Base-by-base conservation (phyloP, 2,888 invertebrate genomes). In the Cyclophora punctaria region DNA sequence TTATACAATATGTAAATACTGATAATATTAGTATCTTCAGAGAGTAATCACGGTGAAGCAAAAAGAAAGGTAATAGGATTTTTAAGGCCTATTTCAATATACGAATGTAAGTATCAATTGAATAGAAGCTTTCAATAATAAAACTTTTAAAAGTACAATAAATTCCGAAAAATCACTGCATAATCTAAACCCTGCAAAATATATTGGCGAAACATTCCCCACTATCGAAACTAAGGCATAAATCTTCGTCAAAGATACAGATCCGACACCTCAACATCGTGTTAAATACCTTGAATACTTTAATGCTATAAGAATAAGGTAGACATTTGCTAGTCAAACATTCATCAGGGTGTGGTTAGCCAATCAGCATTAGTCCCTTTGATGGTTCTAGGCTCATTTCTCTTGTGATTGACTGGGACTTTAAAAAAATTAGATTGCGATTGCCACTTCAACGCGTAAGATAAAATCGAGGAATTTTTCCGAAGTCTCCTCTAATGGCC, bases 281-380 rank as follows among this genome's bases (percentile, higher is more conserved):
- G 20, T 20, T 20, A 20, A 20, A 20, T 20, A 20, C 20, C 5
- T 37, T 4, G 4, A 37, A 52, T 51, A 65, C 74, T 59, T 55
- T 66, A 70, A 7, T 0, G 0, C 2, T 0, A 46, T 43, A 2
- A 7, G 1, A 20, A 56, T 70, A 73, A 58, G 62, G 63, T 41
- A 50, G 50, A 64, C 52, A 64, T 52, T 73, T 49, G 53, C 47
- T 44, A 50, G 49, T 47, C 37, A 44, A 47, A 42, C 45, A 48
- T 44, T 7, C 33, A 46, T 44, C 55, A 56, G 59, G 61, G 58
- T 66, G 67, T 67, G 59, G 66, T 73, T 71, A 76, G 79, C 80
- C 84, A 86, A 86, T 87, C 84, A 83, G 73, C 81, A 81, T 80
- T 83, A 80, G 81, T 75, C 78, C 74, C 82, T 83, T 80, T 83